phyloP scores from a whole-genome alignment of 2,113 vertebrate genomes.

The Coracopsis vasa region DNA sequence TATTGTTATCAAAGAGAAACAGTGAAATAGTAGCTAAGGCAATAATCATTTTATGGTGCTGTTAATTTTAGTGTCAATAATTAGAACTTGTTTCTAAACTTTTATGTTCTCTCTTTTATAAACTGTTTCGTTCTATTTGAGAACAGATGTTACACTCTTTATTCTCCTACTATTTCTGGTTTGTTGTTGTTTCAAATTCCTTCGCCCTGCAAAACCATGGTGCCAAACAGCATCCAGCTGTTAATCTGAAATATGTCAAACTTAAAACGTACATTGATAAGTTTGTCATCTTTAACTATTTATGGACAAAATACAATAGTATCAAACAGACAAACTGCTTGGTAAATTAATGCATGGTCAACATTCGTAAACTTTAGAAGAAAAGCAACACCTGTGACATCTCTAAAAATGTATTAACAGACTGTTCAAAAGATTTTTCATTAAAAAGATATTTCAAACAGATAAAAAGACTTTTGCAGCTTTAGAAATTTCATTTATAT shows the following conservation, averaged over 20 bases:
- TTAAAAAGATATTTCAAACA: neutral
- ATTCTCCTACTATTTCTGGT: neutral
- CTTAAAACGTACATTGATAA: neutral
- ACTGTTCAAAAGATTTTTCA: neutral
- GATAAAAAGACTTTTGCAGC: neutral
- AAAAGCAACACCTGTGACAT: neutral
- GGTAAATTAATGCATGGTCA: neutral
- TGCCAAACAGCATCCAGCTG: neutral
- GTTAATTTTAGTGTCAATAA: neutral
- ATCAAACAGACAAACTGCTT: neutral
- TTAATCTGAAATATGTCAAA: neutral
- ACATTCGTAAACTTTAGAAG: neutral
- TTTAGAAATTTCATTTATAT: neutral
- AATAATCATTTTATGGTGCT: neutral
- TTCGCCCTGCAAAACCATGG: neutral
- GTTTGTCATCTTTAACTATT: neutral
- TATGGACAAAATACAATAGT: neutral
- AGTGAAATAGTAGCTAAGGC: neutral
- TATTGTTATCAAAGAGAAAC: neutral
- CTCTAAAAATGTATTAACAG: neutral
- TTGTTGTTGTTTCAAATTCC: neutral
- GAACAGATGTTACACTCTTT: neutral
- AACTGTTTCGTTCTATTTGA: neutral
- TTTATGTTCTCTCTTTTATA: neutral
- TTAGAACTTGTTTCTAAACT: neutral